Conservation (phyloP, 2,113 vertebrate genomes). For the Mohoua ochrocephala region DNA sequence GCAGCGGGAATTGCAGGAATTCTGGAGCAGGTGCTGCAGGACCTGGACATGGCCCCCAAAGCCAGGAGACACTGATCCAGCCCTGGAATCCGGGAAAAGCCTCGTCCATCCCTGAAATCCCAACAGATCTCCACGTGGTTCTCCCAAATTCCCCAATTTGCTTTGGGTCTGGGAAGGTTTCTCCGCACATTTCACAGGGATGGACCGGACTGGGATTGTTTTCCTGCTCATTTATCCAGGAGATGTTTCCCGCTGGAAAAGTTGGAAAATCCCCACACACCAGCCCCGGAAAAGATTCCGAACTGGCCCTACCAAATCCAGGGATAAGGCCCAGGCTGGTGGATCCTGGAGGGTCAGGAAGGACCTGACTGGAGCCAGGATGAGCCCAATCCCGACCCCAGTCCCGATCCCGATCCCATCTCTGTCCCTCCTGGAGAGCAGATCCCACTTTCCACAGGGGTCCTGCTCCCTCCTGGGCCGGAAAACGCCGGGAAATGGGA, state of each 20-base stretch:
- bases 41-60: background rate
- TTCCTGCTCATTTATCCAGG: background rate
- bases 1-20: background rate
- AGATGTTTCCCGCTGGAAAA: background rate
- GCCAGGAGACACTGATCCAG: background rate
- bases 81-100: background rate
- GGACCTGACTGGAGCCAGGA: background rate
- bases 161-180: background rate
- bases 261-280: rapidly evolving
- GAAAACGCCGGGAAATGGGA: rapidly evolving
- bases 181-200: rapidly evolving
- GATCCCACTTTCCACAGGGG: rapidly evolving
- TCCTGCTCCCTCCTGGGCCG: background rate
- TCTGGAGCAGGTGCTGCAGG: background rate
- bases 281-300: background rate
- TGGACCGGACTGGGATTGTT: background rate
- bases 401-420: background rate
- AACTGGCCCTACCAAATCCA: background rate
- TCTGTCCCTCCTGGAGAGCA: background rate
- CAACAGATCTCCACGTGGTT: rapidly evolving
- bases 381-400: background rate
- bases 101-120: background rate
- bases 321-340: background rate
- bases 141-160: rapidly evolving
- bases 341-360: background rate